phyloP scores from a whole-genome alignment of 2,797 vertebrate species.

The Ctenosaura bakeri region DNA sequence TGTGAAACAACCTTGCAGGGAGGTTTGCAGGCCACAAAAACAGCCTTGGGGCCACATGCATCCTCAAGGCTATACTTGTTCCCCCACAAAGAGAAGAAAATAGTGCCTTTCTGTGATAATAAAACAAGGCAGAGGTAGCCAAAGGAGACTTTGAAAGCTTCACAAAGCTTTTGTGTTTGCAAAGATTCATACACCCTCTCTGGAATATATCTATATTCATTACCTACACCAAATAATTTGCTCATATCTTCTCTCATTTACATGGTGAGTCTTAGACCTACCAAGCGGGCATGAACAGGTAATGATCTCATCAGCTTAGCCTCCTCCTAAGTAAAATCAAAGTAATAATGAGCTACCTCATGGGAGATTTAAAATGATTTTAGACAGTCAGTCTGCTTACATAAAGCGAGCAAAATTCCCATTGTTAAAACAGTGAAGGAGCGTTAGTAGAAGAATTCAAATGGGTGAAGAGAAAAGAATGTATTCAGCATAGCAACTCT shows the following conservation, averaged over 20 bases:
- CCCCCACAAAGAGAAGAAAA: neutral
- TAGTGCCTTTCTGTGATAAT: neutral
- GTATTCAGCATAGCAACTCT: neutral
- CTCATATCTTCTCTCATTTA: neutral
- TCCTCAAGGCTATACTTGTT: no score
- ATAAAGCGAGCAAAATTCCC: neutral
- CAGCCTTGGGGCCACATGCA: no score
- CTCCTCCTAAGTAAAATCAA: neutral
- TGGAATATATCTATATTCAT: neutral
- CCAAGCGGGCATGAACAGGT: neutral
- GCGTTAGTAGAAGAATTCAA: neutral
- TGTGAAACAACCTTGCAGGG: no score
- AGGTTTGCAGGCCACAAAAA: no score
- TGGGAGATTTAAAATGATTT: neutral
- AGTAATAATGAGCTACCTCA: neutral
- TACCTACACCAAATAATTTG: neutral
- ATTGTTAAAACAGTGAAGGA: neutral
- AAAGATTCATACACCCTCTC: neutral
- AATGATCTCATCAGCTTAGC: neutral
- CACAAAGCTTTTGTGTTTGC: neutral
- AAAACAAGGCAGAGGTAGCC: neutral
- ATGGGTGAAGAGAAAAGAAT: neutral
- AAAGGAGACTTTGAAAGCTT: slow-evolving; percentile 3
- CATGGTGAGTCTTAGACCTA: no score
- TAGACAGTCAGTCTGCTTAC: neutral